Base-by-base conservation (phyloP, 2,113 vertebrate genomes). In the Ahaetulla prasina region DNA sequence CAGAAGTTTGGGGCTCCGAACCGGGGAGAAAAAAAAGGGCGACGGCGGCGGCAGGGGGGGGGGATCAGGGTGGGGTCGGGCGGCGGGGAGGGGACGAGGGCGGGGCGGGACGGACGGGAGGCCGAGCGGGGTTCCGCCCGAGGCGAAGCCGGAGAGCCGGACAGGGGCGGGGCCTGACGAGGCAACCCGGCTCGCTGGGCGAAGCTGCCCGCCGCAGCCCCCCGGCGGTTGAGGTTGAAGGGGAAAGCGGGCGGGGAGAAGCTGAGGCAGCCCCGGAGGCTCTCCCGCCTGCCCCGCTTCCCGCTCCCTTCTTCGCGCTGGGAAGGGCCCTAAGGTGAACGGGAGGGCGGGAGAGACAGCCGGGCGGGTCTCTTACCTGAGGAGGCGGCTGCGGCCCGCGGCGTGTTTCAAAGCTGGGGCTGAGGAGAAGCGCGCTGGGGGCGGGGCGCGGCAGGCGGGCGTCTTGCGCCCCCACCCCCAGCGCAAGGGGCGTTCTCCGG, bases 391-490 rank as follows among this genome's bases (percentile, higher is more conserved):
- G 84, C 57, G 89, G 85, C 85, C 85, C 60, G 89, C 55, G 92
- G 35, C 27, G 92, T 45, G 89, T 50, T 91, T 88, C 89, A 49
- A 88, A 80, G 92, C 50, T 45, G 60, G 55, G 54, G 74, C 88
- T 52, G 92, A 63, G 74, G 39, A 35, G 60, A 92, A 89, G 91
- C 87, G 92, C 88, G 92, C 90, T 89, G 92, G 90, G 92, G 92
- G 92, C 90, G 92, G 92, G 92, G 92, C 88, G 88, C 88, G 92
- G 74, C 88, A 30, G 92, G 53, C 74, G 92, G 92, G 92, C 74
- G 92, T 54, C 53, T 49, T 50, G 39, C 90, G 92, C 90, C 94
- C 90, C 74, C 90, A 90, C 88, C 87, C 85, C 89, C 68, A 89
- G 92, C 92, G 88, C 92, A 53, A 90, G 92, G 92, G 91, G 92